Base-by-base conservation (phyloP, 2,888 invertebrate species). In the Sarcophaga rosellei region DNA sequence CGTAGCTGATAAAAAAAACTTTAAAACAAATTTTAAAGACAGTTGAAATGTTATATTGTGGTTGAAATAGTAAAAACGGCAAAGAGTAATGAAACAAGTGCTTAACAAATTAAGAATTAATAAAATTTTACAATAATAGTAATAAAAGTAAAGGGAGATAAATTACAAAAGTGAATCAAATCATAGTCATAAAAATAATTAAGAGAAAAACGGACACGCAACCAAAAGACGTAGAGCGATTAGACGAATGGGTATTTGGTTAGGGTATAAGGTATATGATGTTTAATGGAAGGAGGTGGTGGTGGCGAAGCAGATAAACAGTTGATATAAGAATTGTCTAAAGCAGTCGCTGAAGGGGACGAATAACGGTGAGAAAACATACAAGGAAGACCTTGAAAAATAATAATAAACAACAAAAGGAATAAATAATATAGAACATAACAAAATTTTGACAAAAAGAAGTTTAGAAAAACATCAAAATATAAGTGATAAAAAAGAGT, bases 331-430 rank as follows among this genome's bases (percentile, higher is more conserved):
- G 62, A 76, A 82, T 15, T 59, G 21, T 61, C 61, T 45, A 75
- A 75, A 66, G 53, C 69, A 74, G 63, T 75, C 57, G 78, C 62
- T 12, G 78, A 76, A 62, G 44, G 80, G 62, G 62, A 62, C 59
- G 53, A 57, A 44, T 76, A 62, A 63, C 75, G 65, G 74, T 73
- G 62, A 59, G 57, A 85, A 81, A 83, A 80, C 68, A 68, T 62
- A 75, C 23, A 85, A 87, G 80, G 81, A 88, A 88, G 88, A 88
- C 88, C 89, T 89, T 89, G 89, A 89, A 87, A 88, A 88, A 78
- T 78, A 78, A 81, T 61, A 45, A 82, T 74, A 88, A 87, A 81
- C 63, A 81, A 66, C 72, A 70, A 81, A 59, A 86, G 81, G 77
- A 86, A 86, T 76, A 35, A 35, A 69, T 63, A 72, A 47, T 80